These are phyloP conservation scores for Gobius niger DNA, from an alignment of 2,113 vertebrate species.

Conservation along the genomic window DNA sequence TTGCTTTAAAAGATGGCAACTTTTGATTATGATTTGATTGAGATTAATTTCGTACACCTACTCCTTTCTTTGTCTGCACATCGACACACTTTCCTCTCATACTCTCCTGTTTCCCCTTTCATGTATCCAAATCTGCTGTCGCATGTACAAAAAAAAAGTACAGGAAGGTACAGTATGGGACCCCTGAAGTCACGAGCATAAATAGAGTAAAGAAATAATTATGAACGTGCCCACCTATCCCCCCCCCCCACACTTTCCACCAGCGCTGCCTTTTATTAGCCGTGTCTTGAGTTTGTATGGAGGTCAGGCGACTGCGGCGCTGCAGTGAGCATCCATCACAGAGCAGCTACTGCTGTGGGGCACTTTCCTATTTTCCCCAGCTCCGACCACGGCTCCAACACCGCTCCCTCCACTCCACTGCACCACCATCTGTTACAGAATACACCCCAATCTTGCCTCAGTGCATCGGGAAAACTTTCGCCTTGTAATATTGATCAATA, in stretches of 20 bases:
- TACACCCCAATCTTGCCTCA: constrained; percentile 37
- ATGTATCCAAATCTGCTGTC: constrained; percentile 3
- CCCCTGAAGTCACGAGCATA: constrained; percentile 18
- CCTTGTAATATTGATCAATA: constrained; percentile 48
- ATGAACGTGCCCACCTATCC: not conserved
- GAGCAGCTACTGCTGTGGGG: constrained; percentile 65
- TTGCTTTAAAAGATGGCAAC: too few relatives aligned
- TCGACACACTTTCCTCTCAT: not conserved
- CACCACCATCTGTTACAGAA: constrained; percentile 71
- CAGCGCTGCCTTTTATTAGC: constrained; percentile 43
- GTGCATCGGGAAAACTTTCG: constrained; percentile 21
- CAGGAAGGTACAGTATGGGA: not conserved
- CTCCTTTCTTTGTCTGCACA: too few relatives aligned
- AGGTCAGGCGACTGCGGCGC: constrained; percentile 69
- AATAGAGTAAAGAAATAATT: constrained; percentile 12
- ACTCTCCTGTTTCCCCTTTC: not conserved
- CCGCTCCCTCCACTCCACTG: constrained; percentile 41
- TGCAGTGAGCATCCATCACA: constrained; percentile 78
- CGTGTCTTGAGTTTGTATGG: constrained; percentile 62
- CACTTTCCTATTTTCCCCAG: constrained; percentile 64
- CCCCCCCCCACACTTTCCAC: constrained; percentile 4
- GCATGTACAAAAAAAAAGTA: not conserved
- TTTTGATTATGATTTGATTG: too few relatives aligned
- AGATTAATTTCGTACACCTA: too few relatives aligned
- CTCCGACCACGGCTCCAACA: constrained; percentile 58